Evolutionary conservation across 2,888 invertebrate species (phyloP).

Genomic region (Gari tellinella): DNA sequence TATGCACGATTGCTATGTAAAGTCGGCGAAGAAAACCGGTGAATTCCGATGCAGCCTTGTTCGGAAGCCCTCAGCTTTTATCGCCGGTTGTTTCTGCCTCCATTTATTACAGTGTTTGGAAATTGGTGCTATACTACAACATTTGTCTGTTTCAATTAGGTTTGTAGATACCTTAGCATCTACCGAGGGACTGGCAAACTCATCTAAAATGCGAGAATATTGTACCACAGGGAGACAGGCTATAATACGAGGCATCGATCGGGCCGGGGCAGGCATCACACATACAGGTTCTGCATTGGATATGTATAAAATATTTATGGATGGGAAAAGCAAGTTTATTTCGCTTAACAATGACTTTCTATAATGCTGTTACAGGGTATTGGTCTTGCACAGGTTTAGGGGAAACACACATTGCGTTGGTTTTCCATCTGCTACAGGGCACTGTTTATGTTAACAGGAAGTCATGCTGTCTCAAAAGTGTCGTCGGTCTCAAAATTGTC

Average conservation of each 20-base stretch:
- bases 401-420: neutral
- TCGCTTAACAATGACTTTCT: slow-evolving; percentile 36
- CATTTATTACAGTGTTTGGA: slow-evolving; percentile 4
- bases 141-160: slow-evolving; percentile 43
- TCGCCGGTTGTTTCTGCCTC: neutral
- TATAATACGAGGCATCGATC: slow-evolving; percentile 40
- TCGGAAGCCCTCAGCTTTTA: no score
- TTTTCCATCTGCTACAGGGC: neutral
- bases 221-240: slow-evolving; percentile 21
- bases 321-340: slow-evolving; percentile 32
- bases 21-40: no score
- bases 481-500: no score
- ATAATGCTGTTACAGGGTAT: slow-evolving; percentile 3
- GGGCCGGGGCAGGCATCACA: slow-evolving; percentile 1
- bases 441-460: no score
- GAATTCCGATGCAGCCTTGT: no score
- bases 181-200: slow-evolving; percentile 32
- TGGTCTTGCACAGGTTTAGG: neutral
- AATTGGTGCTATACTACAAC: neutral
- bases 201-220: slow-evolving; percentile 53
- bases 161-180: slow-evolving; percentile 16
- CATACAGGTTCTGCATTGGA: slow-evolving; percentile 25
- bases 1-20: no score
- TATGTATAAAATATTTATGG: slow-evolving; percentile 50
- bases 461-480: no score